These are phyloP conservation scores for Leptatherina wallacei DNA, from an alignment of 2,797 vertebrate species.

Conservation along the genomic window DNA sequence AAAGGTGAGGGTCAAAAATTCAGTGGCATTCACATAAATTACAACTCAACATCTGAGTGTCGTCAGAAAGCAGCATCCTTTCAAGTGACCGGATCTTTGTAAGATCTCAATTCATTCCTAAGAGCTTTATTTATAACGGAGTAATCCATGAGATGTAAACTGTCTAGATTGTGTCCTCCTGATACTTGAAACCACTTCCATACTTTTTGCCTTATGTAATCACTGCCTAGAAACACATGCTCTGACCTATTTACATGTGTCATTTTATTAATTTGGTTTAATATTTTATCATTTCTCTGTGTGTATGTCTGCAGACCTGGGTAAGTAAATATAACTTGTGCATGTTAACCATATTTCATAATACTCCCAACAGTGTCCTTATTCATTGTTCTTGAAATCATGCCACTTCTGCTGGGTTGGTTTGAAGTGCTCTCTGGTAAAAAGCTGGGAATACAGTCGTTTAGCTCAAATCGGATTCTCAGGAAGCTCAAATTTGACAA, in stretches of 20 bases:
- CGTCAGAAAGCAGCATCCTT: slow-evolving; percentile 38
- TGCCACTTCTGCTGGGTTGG: slow-evolving; percentile 32
- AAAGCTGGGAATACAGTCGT: slow-evolving; percentile 39
- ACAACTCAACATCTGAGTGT: slow-evolving; percentile 50
- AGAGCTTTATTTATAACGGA: slow-evolving; percentile 75
- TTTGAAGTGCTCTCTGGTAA: slow-evolving; percentile 50
- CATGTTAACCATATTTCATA: slow-evolving; percentile 33
- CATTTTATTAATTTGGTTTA: slow-evolving; percentile 42
- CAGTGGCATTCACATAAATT: slow-evolving; percentile 16
- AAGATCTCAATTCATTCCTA: slow-evolving; percentile 59
- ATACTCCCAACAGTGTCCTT: slow-evolving; percentile 13
- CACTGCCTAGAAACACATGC: slow-evolving; percentile 34
- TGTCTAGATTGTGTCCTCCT: slow-evolving; percentile 67
- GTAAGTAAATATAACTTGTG: slow-evolving; percentile 69
- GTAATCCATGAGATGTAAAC: slow-evolving; percentile 74
- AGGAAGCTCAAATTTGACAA: slow-evolving; percentile 36
- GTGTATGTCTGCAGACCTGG: slow-evolving; percentile 71
- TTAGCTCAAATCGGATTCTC: slow-evolving; percentile 41
- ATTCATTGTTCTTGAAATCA: slow-evolving; percentile 33
- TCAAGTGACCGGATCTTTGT: slow-evolving; percentile 48
- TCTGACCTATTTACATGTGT: slow-evolving; percentile 26
- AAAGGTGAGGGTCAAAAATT: slow-evolving; percentile 86
- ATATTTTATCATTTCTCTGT: slow-evolving; percentile 58
- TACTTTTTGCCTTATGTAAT: slow-evolving; percentile 61
- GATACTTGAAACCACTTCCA: slow-evolving; percentile 71